Percentiles rank a stretch among this genome's conserved stretches.
phyloP scores from a whole-genome alignment of 2,888 invertebrate species.

The Dasypolia templi region DNA sequence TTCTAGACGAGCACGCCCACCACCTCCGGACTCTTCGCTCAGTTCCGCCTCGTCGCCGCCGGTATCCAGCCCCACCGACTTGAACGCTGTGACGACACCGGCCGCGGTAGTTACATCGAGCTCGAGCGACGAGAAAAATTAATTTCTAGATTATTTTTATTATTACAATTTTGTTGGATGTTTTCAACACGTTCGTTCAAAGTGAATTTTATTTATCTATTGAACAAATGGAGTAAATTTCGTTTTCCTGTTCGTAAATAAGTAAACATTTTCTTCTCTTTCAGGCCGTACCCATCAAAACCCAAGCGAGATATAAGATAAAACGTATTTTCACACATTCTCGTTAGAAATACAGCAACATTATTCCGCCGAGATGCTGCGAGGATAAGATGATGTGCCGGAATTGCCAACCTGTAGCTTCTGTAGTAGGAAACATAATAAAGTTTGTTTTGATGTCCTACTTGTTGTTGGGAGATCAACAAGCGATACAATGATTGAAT shows the following conservation, averaged over 20 bases:
- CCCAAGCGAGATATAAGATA: not conserved
- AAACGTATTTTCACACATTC: constrained; percentile 33
- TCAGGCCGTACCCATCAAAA: not conserved
- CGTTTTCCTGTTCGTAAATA: not conserved
- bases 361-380: constrained; percentile 14
- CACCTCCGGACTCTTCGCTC: too few relatives aligned
- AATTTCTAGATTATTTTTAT: too few relatives aligned
- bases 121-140: too few relatives aligned
- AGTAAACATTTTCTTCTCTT: constrained; percentile 1
- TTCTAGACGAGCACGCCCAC: too few relatives aligned
- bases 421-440: constrained; percentile 4
- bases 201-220: too few relatives aligned
- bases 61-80: too few relatives aligned
- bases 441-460: constrained; percentile 17
- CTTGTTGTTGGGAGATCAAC: constrained; percentile 28
- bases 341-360: constrained; percentile 28
- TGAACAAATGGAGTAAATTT: not conserved
- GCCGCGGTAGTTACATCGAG: too few relatives aligned
- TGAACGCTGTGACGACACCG: too few relatives aligned
- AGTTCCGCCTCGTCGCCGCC: too few relatives aligned
- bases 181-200: not conserved
- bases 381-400: constrained; percentile 25
- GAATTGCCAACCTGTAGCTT: constrained; percentile 49
- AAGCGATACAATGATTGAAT: not conserved
- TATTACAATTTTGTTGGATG: not conserved